Evolutionary conservation across 2,888 invertebrate species (phyloP).

Genomic region (Rhagium mordax): DNA sequence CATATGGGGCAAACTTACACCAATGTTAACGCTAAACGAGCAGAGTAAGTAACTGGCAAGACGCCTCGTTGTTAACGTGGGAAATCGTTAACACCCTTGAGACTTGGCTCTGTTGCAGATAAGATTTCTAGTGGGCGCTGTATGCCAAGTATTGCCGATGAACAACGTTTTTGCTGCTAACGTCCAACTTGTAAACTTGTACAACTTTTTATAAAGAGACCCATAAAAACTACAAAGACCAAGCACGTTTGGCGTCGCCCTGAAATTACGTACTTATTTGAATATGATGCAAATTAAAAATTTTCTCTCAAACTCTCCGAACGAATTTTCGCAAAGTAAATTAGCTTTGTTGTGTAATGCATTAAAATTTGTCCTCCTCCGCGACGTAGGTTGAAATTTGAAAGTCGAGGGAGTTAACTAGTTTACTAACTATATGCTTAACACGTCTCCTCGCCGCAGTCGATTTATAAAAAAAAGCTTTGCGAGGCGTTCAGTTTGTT

Average conservation of each 20-base stretch:
- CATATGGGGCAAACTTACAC: too few relatives aligned
- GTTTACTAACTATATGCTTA: constrained; percentile 2
- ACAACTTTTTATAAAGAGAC: neutral
- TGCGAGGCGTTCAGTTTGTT: neutral
- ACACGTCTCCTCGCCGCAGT: neutral
- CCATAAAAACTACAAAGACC: neutral
- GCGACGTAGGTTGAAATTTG: neutral
- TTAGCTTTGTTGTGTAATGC: neutral
- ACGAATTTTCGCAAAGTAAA: neutral
- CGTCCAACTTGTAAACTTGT: neutral
- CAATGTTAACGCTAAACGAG: too few relatives aligned
- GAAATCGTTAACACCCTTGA: neutral
- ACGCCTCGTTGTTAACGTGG: neutral
- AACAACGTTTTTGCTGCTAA: too few relatives aligned
- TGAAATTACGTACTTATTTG: neutral
- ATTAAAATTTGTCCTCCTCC: neutral
- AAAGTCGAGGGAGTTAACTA: constrained; percentile 4
- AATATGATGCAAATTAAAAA: neutral
- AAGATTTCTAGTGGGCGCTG: neutral
- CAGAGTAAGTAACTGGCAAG: neutral
- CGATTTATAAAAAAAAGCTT: neutral
- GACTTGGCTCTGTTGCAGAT: neutral
- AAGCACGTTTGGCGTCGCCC: neutral
- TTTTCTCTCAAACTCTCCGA: neutral
- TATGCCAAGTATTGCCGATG: neutral